Evolutionary conservation across 2,113 vertebrate species (phyloP).

Genomic region (Cacatua alba): DNA sequence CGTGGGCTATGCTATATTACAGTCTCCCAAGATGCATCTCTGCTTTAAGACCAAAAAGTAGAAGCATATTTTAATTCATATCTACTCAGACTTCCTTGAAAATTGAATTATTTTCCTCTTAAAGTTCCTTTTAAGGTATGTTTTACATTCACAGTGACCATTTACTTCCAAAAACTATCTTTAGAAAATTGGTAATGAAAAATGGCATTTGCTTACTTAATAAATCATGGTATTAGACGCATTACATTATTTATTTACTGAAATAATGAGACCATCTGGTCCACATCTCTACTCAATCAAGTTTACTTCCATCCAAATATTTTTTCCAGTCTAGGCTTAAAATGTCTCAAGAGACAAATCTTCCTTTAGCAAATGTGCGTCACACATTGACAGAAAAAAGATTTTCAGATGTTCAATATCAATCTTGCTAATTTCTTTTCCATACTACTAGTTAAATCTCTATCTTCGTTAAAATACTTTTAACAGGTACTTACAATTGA

Average conservation of each 20-base stretch:
- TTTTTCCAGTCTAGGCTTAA: conserved; percentile 1
- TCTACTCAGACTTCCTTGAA: neutral
- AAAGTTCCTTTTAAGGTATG: neutral
- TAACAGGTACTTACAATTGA: neutral
- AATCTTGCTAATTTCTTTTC: neutral
- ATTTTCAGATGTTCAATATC: neutral
- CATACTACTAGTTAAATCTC: neutral
- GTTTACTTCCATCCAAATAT: conserved; percentile 15
- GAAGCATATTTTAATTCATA: neutral
- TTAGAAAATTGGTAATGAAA: conserved; percentile 54
- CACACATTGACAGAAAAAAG: neutral
- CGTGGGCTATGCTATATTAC: accelerated
- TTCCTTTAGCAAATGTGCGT: neutral
- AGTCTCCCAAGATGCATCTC: neutral
- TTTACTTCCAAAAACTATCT: conserved; percentile 14
- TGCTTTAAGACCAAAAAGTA: neutral
- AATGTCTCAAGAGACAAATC: neutral
- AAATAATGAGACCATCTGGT: conserved; percentile 49
- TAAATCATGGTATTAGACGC: conserved; percentile 28
- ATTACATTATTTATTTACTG: conserved; percentile 53
- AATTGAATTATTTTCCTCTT: neutral
- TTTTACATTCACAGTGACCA: conserved; percentile 6
- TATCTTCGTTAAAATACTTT: neutral
- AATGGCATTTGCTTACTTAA: conserved; percentile 53
- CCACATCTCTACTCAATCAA: conserved; percentile 18